These are phyloP conservation scores for Colostygia pectinataria DNA, from an alignment of 2,888 invertebrate species.

Conservation along the genomic window DNA sequence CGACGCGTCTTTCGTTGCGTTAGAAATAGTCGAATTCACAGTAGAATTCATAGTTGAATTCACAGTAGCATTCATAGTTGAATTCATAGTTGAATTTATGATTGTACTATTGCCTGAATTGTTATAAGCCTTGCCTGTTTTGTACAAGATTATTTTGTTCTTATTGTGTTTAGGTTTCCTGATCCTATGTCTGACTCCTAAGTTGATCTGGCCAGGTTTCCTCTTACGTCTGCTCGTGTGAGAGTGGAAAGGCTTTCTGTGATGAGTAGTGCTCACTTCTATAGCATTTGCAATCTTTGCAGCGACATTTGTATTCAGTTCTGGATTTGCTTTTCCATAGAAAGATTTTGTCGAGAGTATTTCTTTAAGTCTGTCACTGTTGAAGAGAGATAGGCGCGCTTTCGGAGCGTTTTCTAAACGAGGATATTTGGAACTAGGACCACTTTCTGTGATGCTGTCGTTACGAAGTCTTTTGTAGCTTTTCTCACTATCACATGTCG, in stretches of 20 bases:
- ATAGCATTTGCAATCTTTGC: constrained; percentile 63
- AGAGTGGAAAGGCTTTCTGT: constrained; percentile 52
- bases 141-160: constrained; percentile 39
- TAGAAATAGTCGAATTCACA: constrained; percentile 32
- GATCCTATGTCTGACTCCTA: constrained; percentile 85
- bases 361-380: constrained; percentile 70
- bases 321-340: constrained; percentile 78
- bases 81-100: constrained; percentile 38
- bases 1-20: constrained; percentile 44
- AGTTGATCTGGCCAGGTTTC: constrained; percentile 84
- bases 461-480: constrained; percentile 68
- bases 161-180: constrained; percentile 82
- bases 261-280: constrained; percentile 50
- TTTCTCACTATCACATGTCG: constrained; percentile 62
- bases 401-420: constrained; percentile 67
- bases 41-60: constrained; percentile 9
- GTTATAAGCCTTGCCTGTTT: constrained; percentile 37
- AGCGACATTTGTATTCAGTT: constrained; percentile 59
- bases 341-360: constrained; percentile 81
- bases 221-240: constrained; percentile 57
- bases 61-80: constrained; percentile 6
- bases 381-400: constrained; percentile 72
- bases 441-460: constrained; percentile 58
- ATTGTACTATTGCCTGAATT: constrained; percentile 33
- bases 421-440: constrained; percentile 62